phyloP scores from a whole-genome alignment of 2,888 invertebrate species.

The Chymomyza fuscimana region DNA sequence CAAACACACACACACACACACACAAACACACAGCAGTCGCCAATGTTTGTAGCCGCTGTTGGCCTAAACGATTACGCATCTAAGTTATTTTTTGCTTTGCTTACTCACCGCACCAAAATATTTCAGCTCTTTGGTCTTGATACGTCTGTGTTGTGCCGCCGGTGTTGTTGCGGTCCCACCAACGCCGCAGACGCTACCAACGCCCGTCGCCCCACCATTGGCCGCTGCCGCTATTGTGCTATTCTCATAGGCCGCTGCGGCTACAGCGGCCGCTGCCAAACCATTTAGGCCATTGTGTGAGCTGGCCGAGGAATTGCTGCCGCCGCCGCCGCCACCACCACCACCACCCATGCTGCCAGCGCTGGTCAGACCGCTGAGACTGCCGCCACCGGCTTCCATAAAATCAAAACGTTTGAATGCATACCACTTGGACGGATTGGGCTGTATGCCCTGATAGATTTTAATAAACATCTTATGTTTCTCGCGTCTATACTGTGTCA shows the following conservation, averaged over 20 bases:
- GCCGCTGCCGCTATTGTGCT: constrained; percentile 62
- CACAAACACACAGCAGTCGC: no score
- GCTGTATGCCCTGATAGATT: constrained; percentile 78
- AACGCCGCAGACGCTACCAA: constrained; percentile 17
- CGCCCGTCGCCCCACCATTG: constrained; percentile 56
- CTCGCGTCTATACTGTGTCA: constrained; percentile 78
- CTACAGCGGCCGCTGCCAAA: constrained; percentile 61
- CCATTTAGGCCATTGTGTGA: constrained; percentile 68
- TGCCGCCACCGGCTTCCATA: constrained; percentile 77
- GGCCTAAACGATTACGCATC: constrained; percentile 49
- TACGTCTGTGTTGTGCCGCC: constrained; percentile 69
- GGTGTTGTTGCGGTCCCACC: constrained; percentile 50
- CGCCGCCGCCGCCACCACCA: constrained; percentile 27
- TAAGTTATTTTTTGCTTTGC: constrained; percentile 46
- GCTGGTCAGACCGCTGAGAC: constrained; percentile 48
- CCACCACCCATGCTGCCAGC: constrained; percentile 33
- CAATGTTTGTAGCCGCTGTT: not conserved
- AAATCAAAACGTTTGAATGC: constrained; percentile 78
- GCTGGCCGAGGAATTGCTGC: constrained; percentile 40
- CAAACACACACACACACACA: no score
- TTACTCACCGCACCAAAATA: constrained; percentile 79
- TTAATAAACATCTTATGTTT: constrained; percentile 78
- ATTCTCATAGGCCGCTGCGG: constrained; percentile 60
- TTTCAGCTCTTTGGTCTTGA: constrained; percentile 78
- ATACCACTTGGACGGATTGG: constrained; percentile 79